A percentile compares a stretch with the other conserved stretches of the same genome.
These are phyloP conservation scores for Craniophora ligustri DNA, from an alignment of 2,888 invertebrate species.

Conservation along the genomic window DNA sequence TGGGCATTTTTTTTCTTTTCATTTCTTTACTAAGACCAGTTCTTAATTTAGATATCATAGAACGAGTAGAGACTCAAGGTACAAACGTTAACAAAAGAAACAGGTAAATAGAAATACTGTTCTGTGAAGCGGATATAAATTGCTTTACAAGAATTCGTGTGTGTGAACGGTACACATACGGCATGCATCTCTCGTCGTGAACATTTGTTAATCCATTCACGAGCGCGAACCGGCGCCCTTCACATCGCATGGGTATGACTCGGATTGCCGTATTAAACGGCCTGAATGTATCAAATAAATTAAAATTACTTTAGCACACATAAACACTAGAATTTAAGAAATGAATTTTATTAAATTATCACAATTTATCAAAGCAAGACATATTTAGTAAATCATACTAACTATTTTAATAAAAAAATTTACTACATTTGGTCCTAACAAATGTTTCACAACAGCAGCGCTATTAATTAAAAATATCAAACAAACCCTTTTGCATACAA, in stretches of 20 bases:
- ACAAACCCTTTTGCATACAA: slow-evolving; percentile 8
- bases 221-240: background rate
- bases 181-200: slow-evolving; percentile 9
- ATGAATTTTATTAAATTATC: too few species aligned
- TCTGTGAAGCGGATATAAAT: background rate
- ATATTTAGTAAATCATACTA: too few species aligned
- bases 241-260: background rate
- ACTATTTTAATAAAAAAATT: too few species aligned
- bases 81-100: too few species aligned
- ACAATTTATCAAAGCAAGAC: too few species aligned
- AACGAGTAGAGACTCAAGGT: too few species aligned
- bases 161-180: slow-evolving; percentile 1
- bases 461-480: slow-evolving; percentile 11
- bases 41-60: too few species aligned
- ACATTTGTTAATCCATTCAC: slow-evolving; percentile 2
- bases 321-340: too few species aligned
- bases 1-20: too few species aligned
- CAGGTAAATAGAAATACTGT: background rate
- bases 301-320: background rate
- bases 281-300: background rate
- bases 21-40: too few species aligned
- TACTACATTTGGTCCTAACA: too few species aligned
- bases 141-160: slow-evolving; percentile 1
- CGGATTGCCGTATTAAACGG: background rate
- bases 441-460: too few species aligned